Evolutionary conservation across 2,113 vertebrate species (phyloP).

Genomic region (Gallinago media): DNA sequence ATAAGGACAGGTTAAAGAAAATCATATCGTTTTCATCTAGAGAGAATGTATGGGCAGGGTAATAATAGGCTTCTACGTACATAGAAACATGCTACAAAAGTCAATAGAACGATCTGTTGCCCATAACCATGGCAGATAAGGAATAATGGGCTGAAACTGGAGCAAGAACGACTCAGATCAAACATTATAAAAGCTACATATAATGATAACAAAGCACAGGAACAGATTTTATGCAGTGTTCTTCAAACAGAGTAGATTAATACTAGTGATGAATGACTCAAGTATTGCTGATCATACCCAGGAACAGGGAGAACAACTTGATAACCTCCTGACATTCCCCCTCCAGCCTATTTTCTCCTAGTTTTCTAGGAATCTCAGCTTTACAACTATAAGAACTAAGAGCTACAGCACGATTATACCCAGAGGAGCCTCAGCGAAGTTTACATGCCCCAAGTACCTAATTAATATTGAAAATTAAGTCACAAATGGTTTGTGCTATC

Average conservation of each 20-base stretch:
- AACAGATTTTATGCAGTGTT: background rate
- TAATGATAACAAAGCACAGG: background rate
- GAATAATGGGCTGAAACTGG: background rate
- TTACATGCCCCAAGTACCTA: background rate
- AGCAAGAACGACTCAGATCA: constrained; percentile 6
- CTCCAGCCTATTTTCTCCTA: background rate
- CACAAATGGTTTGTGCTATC: background rate
- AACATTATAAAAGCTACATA: constrained; percentile 4
- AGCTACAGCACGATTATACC: background rate
- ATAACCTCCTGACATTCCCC: background rate
- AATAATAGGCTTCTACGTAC: background rate
- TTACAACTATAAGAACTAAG: background rate
- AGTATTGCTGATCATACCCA: background rate
- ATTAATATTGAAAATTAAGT: background rate
- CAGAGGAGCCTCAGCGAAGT: background rate
- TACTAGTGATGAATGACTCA: background rate
- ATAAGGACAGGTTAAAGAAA: background rate
- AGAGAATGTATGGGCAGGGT: background rate
- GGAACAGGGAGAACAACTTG: background rate
- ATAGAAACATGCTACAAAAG: constrained; percentile 12
- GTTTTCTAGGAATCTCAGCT: background rate
- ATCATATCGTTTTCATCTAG: background rate
- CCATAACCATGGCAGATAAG: background rate
- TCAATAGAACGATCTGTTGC: constrained; percentile 20
- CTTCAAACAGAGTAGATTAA: background rate